A percentile compares a stretch with the other conserved stretches of the same genome.
Conservation (phyloP, 2,888 invertebrate species). For the Dysmachus trigonus region DNA sequence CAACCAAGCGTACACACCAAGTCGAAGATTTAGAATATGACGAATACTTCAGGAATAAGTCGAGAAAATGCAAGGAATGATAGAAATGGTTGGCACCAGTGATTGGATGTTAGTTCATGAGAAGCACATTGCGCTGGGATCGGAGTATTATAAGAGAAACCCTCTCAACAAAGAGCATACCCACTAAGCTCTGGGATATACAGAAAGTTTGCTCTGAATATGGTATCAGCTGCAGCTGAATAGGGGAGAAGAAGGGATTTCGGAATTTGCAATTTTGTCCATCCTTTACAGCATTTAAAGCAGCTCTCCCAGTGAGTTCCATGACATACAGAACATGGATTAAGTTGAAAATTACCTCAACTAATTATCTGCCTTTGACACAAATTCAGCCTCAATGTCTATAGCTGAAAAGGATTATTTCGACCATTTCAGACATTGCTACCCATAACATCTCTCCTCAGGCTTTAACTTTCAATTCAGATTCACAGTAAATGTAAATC, state of each 20-base stretch:
- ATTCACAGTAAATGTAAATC: neutral
- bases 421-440: neutral
- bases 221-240: neutral
- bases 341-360: conserved; percentile 29
- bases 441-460: neutral
- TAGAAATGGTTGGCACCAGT: neutral
- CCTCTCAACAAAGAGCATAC: neutral
- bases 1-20: neutral
- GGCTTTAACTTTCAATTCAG: neutral
- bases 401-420: neutral
- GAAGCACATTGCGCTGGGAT: neutral
- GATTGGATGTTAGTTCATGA: neutral
- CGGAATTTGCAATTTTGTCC: conserved; percentile 4
- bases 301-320: neutral
- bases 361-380: conserved; percentile 2
- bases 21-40: neutral
- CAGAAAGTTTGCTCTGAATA: neutral
- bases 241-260: neutral
- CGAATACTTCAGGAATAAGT: neutral
- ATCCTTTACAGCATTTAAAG: neutral
- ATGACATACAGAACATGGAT: conserved; percentile 1
- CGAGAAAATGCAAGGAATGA: neutral
- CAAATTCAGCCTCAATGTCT: neutral
- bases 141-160: neutral
- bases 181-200: neutral